Conservation (phyloP, 2,888 invertebrate genomes). For the Vanessa cardui region DNA sequence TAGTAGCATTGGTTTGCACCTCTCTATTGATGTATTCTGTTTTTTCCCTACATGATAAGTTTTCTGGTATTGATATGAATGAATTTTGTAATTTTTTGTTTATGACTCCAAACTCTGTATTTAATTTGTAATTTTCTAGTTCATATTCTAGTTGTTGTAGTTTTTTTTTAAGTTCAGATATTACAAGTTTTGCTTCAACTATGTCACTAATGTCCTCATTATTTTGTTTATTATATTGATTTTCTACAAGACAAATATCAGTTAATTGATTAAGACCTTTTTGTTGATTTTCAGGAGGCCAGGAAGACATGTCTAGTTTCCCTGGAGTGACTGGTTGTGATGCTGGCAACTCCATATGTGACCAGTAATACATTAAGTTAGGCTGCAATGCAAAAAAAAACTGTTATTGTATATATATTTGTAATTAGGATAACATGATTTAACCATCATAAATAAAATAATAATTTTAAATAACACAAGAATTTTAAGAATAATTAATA, state of each 20-base stretch:
- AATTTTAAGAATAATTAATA: background rate
- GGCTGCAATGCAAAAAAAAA: constrained; percentile 82
- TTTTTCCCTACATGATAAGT: constrained; percentile 53
- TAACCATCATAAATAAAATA: background rate
- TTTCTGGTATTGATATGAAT: constrained; percentile 52
- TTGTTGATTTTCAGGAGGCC: constrained; percentile 84
- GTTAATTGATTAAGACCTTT: constrained; percentile 53
- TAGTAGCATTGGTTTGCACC: constrained; percentile 58
- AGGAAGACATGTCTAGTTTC: constrained; percentile 86
- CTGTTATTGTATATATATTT: background rate
- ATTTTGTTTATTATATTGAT: constrained; percentile 63
- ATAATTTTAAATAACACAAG: background rate
- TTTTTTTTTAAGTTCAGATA: constrained; percentile 65
- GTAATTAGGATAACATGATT: background rate
- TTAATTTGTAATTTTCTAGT: constrained; percentile 68
- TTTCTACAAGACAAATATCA: constrained; percentile 53
- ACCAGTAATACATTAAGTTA: constrained; percentile 95
- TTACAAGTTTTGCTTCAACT: constrained; percentile 66
- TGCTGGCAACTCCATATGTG: constrained; percentile 88
- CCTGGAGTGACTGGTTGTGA: constrained; percentile 88
- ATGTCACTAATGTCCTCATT: constrained; percentile 71
- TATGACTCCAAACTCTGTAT: constrained; percentile 63
- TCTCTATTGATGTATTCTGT: constrained; percentile 60
- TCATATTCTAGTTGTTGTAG: constrained; percentile 68
- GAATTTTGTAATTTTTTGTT: constrained; percentile 65